A percentile compares a stretch with the other conserved stretches of the same genome.
Conservation (phyloP, 1,140 invertebrate species). For the Schlechtendalia chinensis region DNA sequence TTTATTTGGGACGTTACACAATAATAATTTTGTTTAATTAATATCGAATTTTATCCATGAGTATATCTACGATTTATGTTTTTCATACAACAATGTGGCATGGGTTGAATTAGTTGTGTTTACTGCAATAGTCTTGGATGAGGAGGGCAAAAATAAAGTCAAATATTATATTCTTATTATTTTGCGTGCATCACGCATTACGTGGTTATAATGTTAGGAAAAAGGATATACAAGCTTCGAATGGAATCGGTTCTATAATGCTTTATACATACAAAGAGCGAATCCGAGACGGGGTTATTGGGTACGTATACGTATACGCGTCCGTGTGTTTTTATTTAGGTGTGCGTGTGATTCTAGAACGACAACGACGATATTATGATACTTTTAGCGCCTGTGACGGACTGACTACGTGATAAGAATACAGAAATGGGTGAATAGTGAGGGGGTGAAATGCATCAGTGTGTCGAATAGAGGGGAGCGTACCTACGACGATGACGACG, state of each 20-base stretch:
- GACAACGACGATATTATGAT: slow-evolving; percentile 13
- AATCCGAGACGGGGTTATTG: not conserved
- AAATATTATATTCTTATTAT: slow-evolving; percentile 13
- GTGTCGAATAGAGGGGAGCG: not conserved
- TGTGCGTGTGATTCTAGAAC: not conserved
- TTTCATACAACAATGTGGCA: too few species aligned
- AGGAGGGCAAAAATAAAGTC: too few species aligned
- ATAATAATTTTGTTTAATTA: too few species aligned
- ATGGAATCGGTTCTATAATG: slow-evolving; percentile 20
- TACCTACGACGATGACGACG: not conserved
- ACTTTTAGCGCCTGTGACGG: slow-evolving; percentile 41
- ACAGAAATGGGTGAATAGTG: not conserved
- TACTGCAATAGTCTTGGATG: too few species aligned
- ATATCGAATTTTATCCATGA: too few species aligned
- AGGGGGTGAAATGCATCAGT: not conserved
- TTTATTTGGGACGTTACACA: too few species aligned
- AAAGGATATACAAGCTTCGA: not conserved
- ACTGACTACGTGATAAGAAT: slow-evolving; percentile 37
- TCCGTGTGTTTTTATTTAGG: not conserved
- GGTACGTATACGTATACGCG: not conserved
- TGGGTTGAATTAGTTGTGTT: too few species aligned
- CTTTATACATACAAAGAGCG: slow-evolving; percentile 32
- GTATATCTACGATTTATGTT: too few species aligned
- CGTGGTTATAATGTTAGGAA: not conserved
- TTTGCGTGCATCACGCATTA: not conserved